Evolutionary conservation across 2,888 invertebrate genomes (phyloP), one percentile per base, ranked within the genome.

Genomic region (Chorisops tibialis): DNA sequence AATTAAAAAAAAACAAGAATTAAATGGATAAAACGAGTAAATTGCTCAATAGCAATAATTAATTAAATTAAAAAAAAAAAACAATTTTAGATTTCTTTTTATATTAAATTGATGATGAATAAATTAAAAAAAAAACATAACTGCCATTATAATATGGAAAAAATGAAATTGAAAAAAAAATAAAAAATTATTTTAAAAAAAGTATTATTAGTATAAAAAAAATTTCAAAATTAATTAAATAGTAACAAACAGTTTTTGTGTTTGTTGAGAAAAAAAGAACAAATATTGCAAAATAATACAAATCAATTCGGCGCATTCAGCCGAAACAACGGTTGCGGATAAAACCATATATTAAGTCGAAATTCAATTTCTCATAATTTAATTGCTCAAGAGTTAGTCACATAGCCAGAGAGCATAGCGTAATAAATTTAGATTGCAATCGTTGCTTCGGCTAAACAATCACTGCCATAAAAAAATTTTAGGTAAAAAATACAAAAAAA

Each of bases 1-100:
- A n/a, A n/a, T n/a, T n/a, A n/a, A 30, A 30, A 30, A 30, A 24
- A 24, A 24, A 30, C 1, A 30, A 30, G n/a, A n/a, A n/a, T n/a
- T n/a, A 30, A 30, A 30, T 30, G 41, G 51, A 22, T 11, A 58
- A 51, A 61, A 18, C 45, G 48, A 50, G 61, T 24, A 56, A 63
- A 63, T 60, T 61, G 63, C 63, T 63, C 63, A 63, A 61, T 63
- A 63, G 63, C 63, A 63, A 63, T 63, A 63, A 63, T 61, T 43
- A 63, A 60, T 35, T 56, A 54, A 64, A 45, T 59, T 59, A 5
- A 59, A 59, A 18, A 38, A 48, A 30, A 58, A 4, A n/a, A 35
- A 58, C n/a, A n/a, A 43, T 56, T 38, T 56, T 56, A 56, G 45
- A 56, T 45, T 56, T 56, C 21, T 43, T 56, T 56, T 56, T 56